Conservation (phyloP, 2,113 vertebrate species). For the Misgurnus mizolepis region DNA sequence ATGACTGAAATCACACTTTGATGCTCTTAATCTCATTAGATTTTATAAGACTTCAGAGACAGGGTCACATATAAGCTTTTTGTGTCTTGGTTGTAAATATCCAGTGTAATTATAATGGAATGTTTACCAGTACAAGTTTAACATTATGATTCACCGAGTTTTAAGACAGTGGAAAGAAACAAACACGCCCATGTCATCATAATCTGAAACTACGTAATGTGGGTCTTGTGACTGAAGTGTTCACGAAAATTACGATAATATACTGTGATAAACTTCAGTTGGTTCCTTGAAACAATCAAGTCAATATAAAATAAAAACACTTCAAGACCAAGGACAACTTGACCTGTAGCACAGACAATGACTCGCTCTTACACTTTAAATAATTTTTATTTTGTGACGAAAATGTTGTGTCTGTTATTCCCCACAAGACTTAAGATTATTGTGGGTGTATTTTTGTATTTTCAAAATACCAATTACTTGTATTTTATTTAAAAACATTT, state of each 20-base stretch:
- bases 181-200: not conserved
- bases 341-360: slow-evolving; percentile 63
- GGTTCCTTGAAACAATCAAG: slow-evolving; percentile 74
- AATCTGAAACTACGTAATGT: not conserved
- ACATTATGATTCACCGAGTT: not conserved
- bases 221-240: not conserved
- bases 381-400: too few species aligned
- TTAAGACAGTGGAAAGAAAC: not conserved
- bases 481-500: too few species aligned
- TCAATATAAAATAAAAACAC: slow-evolving; percentile 75
- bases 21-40: too few species aligned
- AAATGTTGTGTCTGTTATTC: too few species aligned
- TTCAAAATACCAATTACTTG: too few species aligned
- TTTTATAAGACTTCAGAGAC: too few species aligned
- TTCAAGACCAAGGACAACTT: slow-evolving; percentile 71
- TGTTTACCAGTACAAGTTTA: slow-evolving; percentile 24
- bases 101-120: not conserved
- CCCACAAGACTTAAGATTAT: too few species aligned
- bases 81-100: not conserved
- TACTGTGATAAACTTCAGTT: not conserved
- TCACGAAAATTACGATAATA: not conserved
- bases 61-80: not conserved
- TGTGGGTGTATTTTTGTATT: too few species aligned
- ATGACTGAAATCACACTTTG: too few species aligned
- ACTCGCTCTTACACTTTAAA: not conserved